These are phyloP conservation scores for Macrosoma leucophasiata DNA, from an alignment of 2,888 invertebrate species.

Conservation along the genomic window DNA sequence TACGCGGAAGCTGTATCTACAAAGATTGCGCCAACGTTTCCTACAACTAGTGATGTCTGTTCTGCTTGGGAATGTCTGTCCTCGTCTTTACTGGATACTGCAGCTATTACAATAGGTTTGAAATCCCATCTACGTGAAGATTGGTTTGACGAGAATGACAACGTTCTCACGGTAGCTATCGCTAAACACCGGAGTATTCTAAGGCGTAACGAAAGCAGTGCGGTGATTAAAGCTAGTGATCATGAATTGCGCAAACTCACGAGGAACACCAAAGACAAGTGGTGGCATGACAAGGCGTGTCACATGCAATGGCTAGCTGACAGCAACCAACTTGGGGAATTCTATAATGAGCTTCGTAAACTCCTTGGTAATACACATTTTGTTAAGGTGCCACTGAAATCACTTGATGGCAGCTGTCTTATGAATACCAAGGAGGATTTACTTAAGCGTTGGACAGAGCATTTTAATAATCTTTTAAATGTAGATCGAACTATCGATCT, in stretches of 20 bases:
- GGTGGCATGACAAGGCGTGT: constrained; percentile 9
- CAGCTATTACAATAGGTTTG: background rate
- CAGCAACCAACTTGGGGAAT: constrained; percentile 11
- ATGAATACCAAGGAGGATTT: constrained; percentile 10
- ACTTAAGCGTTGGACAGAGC: constrained; percentile 17
- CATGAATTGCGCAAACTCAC: background rate
- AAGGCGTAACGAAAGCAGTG: background rate
- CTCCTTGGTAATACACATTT: constrained; percentile 5
- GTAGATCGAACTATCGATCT: constrained; percentile 16
- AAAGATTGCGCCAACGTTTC: background rate
- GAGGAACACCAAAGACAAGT: constrained; percentile 7
- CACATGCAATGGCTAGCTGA: constrained; percentile 11
- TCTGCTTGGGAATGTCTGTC: background rate
- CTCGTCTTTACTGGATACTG: background rate
- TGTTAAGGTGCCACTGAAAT: background rate
- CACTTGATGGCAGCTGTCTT: constrained; percentile 1
- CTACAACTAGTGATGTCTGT: background rate
- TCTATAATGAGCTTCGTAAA: constrained; percentile 11
- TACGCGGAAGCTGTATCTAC: background rate
- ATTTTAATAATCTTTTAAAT: constrained; percentile 19
- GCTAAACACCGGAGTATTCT: background rate
- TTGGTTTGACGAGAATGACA: background rate
- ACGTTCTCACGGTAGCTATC: background rate
- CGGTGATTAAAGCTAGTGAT: background rate
- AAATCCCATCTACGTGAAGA: background rate